Evolutionary conservation across 2,113 vertebrate species (phyloP), one percentile per base, ranked within the genome.

Genomic region (Felis catus): DNA sequence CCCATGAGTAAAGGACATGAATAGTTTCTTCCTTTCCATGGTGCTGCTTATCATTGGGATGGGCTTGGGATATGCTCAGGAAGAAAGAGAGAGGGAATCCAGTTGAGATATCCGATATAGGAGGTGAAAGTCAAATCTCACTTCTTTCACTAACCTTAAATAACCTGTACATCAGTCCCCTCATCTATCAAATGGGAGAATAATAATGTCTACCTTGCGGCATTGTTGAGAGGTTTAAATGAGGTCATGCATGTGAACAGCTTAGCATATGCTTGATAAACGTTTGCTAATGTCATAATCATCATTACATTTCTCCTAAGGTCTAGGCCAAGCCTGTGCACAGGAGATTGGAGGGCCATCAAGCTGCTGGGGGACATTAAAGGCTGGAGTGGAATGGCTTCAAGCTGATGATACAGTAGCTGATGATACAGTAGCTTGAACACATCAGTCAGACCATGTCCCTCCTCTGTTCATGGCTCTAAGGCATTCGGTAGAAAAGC

Each of bases 371-470:
- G 63, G 29, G 83, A 10, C 45, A 41, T 61, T 74, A 6, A 86
- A 7, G 76, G 51, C 31, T 58, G 13, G 68, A 45, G 25, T 5
- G 25, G 5, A 51, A 16, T 2, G 5, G 36, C 61, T 45, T 87
- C 25, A 19, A 13, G 95, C 33, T 81, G 25, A 55, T 7, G 7
- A 31, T 14, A 45, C 2, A 36, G 33, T 33, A n/a, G 63, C 23
- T 41, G 25, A 55, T 7, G 7, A 31, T 14, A 45, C 2, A 36
- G 33, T 33, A n/a, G 63, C 23, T 41, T 25, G n/a, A 36, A 61
- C 58, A 61, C 0, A 0, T 16, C 36, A 3, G 18, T 55, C 65
- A 91, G 87, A 70, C 16, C 2, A 3, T 0, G 0, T 41, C 4
- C 21, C 41, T 89, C 29, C 39, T 58, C 61, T 79, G 53, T 4